Evolutionary conservation across 2,113 vertebrate genomes (phyloP).

Genomic region (Thryonomys swinderianus): DNA sequence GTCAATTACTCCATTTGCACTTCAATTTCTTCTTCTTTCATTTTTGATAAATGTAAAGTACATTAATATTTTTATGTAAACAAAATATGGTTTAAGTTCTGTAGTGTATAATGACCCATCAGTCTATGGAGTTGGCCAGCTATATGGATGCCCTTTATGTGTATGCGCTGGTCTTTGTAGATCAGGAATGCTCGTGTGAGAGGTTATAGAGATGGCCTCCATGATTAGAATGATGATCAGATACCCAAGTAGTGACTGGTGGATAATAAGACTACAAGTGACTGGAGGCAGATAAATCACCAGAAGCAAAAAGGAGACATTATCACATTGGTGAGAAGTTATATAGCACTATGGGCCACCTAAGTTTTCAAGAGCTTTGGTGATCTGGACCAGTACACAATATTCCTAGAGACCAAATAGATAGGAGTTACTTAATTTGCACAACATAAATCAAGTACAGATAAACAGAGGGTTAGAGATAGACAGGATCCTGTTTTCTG

Average conservation of each 20-base stretch:
- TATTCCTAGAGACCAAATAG: background rate
- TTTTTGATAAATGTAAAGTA: background rate
- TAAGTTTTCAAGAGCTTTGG: background rate
- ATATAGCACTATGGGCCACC: background rate
- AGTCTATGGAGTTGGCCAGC: background rate
- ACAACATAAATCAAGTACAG: background rate
- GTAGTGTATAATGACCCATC: background rate
- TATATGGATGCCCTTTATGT: background rate
- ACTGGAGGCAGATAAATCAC: background rate
- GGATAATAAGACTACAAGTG: background rate
- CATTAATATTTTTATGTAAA: background rate
- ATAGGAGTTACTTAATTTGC: background rate
- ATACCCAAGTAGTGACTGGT: background rate
- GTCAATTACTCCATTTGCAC: background rate
- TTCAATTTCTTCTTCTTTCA: constrained; percentile 20
- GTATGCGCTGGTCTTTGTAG: background rate
- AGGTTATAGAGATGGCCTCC: background rate
- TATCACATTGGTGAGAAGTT: background rate
- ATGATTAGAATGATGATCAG: background rate
- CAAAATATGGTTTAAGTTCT: constrained; percentile 1
- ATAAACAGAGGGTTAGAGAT: background rate
- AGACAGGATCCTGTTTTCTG: background rate
- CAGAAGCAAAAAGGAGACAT: background rate
- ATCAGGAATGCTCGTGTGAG: background rate
- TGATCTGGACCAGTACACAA: background rate